phyloP scores from a whole-genome alignment of 2,797 vertebrate species.

The Rachycentron canadum region DNA sequence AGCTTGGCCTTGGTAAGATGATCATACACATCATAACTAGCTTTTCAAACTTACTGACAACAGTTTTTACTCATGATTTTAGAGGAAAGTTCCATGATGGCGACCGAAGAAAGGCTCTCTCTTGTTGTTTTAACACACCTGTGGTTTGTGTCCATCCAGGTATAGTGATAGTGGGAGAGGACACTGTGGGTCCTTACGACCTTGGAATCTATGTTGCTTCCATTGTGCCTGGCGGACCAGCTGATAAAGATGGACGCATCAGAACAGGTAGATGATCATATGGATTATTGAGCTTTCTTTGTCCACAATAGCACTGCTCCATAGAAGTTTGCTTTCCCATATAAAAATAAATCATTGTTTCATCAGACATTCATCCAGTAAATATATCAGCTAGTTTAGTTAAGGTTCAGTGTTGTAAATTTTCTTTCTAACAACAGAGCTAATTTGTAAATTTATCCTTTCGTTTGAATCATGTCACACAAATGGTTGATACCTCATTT shows the following conservation, averaged over 20 bases:
- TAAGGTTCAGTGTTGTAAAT: neutral
- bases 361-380: neutral
- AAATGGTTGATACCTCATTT: neutral
- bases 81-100: neutral
- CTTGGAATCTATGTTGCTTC: slow-evolving; percentile 92
- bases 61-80: neutral
- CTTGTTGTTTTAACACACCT: neutral
- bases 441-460: neutral
- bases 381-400: too few relatives aligned
- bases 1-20: slow-evolving; percentile 89
- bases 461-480: too few relatives aligned
- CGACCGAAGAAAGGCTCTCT: neutral
- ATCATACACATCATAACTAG: slow-evolving; percentile 1
- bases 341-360: neutral
- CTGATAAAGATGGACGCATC: slow-evolving; percentile 90
- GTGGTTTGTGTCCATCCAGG: slow-evolving; percentile 76
- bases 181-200: slow-evolving; percentile 86
- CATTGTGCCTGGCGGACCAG: slow-evolving; percentile 91
- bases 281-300: neutral
- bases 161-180: slow-evolving; percentile 92
- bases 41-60: too few relatives aligned
- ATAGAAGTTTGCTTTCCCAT: neutral
- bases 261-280: slow-evolving; percentile 84
- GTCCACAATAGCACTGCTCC: neutral
- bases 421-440: neutral